Conservation (phyloP, 2,113 vertebrate species). For the Indicator maculatus region DNA sequence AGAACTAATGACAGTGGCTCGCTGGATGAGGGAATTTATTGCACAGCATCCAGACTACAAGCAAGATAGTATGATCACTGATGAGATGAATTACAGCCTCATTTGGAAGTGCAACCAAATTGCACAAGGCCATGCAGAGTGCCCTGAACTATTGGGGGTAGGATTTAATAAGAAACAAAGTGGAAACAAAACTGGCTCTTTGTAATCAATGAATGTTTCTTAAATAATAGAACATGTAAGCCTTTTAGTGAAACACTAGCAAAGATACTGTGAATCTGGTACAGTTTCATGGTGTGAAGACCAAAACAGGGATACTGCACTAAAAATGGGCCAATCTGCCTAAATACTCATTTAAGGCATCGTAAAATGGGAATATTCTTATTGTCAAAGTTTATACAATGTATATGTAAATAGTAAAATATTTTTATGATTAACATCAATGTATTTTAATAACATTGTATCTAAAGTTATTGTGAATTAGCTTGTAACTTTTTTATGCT, state of each 20-base stretch:
- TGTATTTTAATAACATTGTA: slow-evolving; percentile 92
- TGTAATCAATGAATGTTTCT: slow-evolving; percentile 34
- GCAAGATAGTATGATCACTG: slow-evolving; percentile 92
- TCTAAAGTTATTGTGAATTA: slow-evolving; percentile 76
- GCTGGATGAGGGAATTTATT: slow-evolving; percentile 96
- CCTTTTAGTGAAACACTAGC: not conserved
- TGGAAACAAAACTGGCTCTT: slow-evolving; percentile 55
- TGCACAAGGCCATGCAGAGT: slow-evolving; percentile 85
- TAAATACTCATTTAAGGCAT: slow-evolving; percentile 61
- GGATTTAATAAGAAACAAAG: slow-evolving; percentile 85
- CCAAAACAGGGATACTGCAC: slow-evolving; percentile 76
- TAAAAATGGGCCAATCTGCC: slow-evolving; percentile 68
- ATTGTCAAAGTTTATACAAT: slow-evolving; percentile 79
- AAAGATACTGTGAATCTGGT: slow-evolving; percentile 39
- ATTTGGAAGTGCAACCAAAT: slow-evolving; percentile 88
- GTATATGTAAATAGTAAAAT: slow-evolving; percentile 89
- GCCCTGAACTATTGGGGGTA: slow-evolving; percentile 90
- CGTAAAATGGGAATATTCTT: slow-evolving; percentile 72
- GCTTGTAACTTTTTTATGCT: slow-evolving; percentile 78
- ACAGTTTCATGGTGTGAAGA: slow-evolving; percentile 71
- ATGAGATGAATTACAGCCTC: slow-evolving; percentile 95
- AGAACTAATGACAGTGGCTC: slow-evolving; percentile 95
- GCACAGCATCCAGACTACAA: slow-evolving; percentile 91
- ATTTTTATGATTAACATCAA: slow-evolving; percentile 92
- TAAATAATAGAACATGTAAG: not conserved